phyloP scores from a whole-genome alignment of 2,797 vertebrate species.

The Takifugu rubripes region DNA sequence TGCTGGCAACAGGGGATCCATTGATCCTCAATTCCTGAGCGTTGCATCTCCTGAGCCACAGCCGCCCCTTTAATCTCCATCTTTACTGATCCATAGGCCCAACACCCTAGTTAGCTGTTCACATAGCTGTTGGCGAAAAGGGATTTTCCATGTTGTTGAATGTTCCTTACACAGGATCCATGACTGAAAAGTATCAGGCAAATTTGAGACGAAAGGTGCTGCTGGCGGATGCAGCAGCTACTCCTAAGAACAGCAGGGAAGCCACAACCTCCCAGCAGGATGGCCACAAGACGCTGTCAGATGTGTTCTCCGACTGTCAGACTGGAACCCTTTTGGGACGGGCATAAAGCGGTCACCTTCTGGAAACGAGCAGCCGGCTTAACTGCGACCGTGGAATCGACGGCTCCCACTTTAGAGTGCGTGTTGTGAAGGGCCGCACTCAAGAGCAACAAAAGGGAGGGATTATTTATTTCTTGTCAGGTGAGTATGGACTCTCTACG shows the following conservation, averaged over 20 bases:
- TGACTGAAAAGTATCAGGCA: slow-evolving; percentile 6
- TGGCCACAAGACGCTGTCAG: slow-evolving; percentile 1
- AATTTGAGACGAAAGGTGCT: slow-evolving; percentile 17
- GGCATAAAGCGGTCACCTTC: slow-evolving; percentile 27
- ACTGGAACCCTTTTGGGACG: slow-evolving; percentile 46
- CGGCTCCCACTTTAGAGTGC: slow-evolving; percentile 21
- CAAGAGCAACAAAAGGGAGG: slow-evolving; percentile 24
- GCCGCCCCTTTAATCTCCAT: background rate
- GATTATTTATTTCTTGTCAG: slow-evolving; percentile 33
- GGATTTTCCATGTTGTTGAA: background rate
- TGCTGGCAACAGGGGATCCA: background rate
- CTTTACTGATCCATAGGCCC: slow-evolving; percentile 1
- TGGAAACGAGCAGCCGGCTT: slow-evolving; percentile 27
- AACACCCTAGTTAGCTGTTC: background rate
- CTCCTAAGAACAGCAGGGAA: slow-evolving; percentile 28
- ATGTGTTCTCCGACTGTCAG: slow-evolving; percentile 39
- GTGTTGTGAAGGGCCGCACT: slow-evolving; percentile 21
- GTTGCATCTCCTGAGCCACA: too few species aligned
- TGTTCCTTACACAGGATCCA: slow-evolving; percentile 6
- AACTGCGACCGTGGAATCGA: slow-evolving; percentile 20
- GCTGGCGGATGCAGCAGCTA: slow-evolving; percentile 16
- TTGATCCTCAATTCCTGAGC: background rate
- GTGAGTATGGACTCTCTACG: slow-evolving; percentile 24
- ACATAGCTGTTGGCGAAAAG: background rate
- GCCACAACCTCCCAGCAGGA: slow-evolving; percentile 7